These are phyloP conservation scores for Phylloscopus whistleri DNA, from an alignment of 2,113 vertebrate genomes.

Conservation along the genomic window DNA sequence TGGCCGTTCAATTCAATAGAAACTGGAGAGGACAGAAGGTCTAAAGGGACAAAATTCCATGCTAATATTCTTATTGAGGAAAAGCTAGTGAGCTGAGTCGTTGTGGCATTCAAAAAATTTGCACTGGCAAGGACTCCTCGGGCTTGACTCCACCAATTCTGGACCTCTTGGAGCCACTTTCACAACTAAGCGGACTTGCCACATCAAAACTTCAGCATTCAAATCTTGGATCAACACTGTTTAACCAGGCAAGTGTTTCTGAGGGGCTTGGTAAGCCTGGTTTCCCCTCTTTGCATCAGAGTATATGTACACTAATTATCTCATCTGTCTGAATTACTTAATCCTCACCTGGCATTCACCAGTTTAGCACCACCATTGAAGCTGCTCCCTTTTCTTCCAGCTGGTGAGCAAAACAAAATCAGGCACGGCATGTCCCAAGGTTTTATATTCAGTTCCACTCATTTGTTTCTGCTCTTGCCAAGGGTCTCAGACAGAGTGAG, in stretches of 20 bases:
- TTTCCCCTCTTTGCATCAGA: neutral
- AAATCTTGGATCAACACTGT: neutral
- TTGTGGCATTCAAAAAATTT: neutral
- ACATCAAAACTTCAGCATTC: neutral
- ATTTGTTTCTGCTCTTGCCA: neutral
- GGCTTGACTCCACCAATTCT: neutral
- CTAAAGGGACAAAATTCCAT: neutral
- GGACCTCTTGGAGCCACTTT: neutral
- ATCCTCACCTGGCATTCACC: neutral
- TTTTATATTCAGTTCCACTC: neutral
- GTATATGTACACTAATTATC: rapidly evolving
- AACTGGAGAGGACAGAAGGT: neutral
- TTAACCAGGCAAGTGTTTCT: neutral
- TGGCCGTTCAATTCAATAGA: neutral
- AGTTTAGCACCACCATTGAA: neutral
- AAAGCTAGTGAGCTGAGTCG: neutral
- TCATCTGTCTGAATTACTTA: neutral
- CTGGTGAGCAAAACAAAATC: neutral
- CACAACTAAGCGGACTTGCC: neutral
- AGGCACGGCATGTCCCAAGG: neutral
- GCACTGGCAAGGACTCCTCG: neutral
- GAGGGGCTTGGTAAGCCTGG: neutral
- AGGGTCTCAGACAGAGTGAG: neutral
- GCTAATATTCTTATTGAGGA: neutral
- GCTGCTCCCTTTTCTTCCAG: neutral